These are phyloP conservation scores for Lepidonotus clava DNA, from an alignment of 2,888 invertebrate species.

Conservation along the genomic window DNA sequence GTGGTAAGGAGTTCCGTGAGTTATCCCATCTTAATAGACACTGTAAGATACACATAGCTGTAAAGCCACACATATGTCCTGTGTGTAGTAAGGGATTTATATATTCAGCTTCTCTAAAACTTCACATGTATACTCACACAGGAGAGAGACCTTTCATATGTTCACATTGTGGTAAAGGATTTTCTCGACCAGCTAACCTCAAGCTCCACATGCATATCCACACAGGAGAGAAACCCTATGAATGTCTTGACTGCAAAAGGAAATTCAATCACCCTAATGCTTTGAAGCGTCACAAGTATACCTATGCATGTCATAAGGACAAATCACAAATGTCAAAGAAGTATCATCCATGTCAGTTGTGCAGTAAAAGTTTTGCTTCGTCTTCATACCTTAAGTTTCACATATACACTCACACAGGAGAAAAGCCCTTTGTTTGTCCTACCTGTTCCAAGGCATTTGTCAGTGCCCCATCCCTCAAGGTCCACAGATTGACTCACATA, in stretches of 20 bases:
- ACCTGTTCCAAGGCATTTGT: too few species aligned
- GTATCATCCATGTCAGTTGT: too few species aligned
- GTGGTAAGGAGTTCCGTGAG: neutral
- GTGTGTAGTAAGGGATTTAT: neutral
- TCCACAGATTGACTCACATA: neutral
- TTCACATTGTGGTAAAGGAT: neutral
- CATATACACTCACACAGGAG: too few species aligned
- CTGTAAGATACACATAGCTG: neutral
- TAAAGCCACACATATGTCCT: neutral
- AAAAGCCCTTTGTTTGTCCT: too few species aligned
- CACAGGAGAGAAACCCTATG: too few species aligned
- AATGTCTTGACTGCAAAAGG: too few species aligned
- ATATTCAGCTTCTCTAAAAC: neutral
- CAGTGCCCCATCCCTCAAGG: neutral
- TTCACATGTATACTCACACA: neutral
- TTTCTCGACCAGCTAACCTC: neutral
- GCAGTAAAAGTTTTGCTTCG: too few species aligned
- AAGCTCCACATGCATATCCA: neutral
- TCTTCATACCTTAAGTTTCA: too few species aligned
- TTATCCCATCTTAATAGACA: neutral
- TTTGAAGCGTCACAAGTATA: too few species aligned
- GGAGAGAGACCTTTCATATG: neutral
- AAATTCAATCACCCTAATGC: too few species aligned
- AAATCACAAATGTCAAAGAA: too few species aligned
- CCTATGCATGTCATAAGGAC: too few species aligned